phyloP scores from a whole-genome alignment of 2,797 vertebrate species.

The Chelmon rostratus region DNA sequence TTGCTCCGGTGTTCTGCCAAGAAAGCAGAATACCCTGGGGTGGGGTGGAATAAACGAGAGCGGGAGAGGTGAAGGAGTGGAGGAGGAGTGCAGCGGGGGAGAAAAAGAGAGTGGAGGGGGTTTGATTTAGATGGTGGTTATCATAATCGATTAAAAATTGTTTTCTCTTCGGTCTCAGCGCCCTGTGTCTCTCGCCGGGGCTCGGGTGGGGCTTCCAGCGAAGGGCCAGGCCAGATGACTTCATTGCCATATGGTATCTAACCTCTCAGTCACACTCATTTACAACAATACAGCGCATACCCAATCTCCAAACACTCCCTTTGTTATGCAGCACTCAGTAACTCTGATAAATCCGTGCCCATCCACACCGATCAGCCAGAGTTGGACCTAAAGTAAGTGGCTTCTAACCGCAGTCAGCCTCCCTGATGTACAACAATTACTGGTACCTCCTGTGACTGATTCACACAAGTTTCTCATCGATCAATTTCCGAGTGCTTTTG shows the following conservation, averaged over 20 bases:
- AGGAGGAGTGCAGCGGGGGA: constrained; percentile 61
- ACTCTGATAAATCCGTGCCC: constrained; percentile 78
- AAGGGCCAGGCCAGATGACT: constrained; percentile 85
- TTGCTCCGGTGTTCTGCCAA: constrained; percentile 83
- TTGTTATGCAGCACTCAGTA: constrained; percentile 68
- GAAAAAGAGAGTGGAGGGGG: constrained; percentile 54
- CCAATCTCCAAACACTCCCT: constrained; percentile 82
- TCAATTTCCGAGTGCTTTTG: constrained; percentile 13
- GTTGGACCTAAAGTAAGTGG: constrained; percentile 41
- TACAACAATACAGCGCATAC: constrained; percentile 79
- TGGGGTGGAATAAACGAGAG: constrained; percentile 83
- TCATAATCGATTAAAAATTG: constrained; percentile 84
- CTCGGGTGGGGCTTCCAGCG: constrained; percentile 79
- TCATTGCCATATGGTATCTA: constrained; percentile 86
- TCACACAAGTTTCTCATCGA: constrained; percentile 34
- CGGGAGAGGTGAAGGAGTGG: constrained; percentile 70
- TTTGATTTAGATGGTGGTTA: constrained; percentile 83
- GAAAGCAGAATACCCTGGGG: constrained; percentile 85
- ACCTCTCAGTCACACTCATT: constrained; percentile 85
- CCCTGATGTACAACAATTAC: constrained; percentile 39
- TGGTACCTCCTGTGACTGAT: constrained; percentile 33
- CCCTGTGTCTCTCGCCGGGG: constrained; percentile 70
- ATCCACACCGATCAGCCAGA: constrained; percentile 42
- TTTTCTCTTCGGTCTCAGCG: constrained; percentile 73
- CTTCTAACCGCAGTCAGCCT: constrained; percentile 70